Percentiles rank a stretch among this genome's conserved stretches.
Conservation (phyloP, 2,888 invertebrate species). For the Entomobrya multifasciata region DNA sequence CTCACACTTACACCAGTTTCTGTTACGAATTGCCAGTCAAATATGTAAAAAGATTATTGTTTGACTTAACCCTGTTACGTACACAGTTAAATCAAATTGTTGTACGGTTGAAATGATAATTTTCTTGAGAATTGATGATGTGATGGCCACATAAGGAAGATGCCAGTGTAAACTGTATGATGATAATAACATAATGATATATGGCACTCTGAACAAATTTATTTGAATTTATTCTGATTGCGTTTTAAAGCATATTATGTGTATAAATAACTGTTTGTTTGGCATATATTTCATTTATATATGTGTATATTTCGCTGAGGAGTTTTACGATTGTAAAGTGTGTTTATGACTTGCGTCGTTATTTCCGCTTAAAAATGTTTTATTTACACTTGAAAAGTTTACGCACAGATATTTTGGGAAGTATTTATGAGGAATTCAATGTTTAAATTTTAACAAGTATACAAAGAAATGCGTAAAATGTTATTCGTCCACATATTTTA, state of each 20-base stretch:
- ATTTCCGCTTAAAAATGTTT: slow-evolving; percentile 64
- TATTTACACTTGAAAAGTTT: slow-evolving; percentile 49
- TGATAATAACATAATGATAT: too few relatives aligned
- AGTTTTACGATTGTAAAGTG: not conserved
- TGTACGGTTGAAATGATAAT: not conserved
- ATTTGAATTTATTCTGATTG: too few relatives aligned
- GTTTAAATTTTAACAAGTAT: slow-evolving; percentile 13
- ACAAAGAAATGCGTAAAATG: not conserved
- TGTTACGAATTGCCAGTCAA: not conserved
- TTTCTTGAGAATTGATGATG: not conserved
- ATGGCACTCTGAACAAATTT: too few relatives aligned
- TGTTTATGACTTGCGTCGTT: slow-evolving; percentile 41
- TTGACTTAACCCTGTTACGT: too few relatives aligned
- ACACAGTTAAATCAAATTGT: too few relatives aligned
- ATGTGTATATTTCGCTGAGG: too few relatives aligned
- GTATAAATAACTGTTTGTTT: too few relatives aligned
- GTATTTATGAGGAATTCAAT: not conserved
- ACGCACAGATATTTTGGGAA: slow-evolving; percentile 32
- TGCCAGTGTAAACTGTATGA: too few relatives aligned
- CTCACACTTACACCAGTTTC: not conserved
- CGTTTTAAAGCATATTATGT: too few relatives aligned
- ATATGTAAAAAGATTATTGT: not conserved
- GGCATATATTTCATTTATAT: too few relatives aligned
- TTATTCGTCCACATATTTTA: not conserved
- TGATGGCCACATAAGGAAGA: too few relatives aligned